phyloP scores from a whole-genome alignment of 2,797 vertebrate genomes.

The Aulostomus chinensis region DNA sequence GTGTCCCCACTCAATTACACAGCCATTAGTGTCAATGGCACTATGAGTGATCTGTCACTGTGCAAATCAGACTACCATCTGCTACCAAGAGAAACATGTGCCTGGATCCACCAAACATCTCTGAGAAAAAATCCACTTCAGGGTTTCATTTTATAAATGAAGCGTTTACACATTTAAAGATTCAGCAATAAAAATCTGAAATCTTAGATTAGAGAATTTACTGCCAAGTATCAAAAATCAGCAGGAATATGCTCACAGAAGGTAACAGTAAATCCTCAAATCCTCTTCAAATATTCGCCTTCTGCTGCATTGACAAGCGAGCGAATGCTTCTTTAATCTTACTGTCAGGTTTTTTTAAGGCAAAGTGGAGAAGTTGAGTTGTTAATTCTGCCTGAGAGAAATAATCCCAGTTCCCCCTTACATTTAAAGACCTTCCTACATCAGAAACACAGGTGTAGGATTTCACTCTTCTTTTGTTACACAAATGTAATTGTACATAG shows the following conservation, averaged over 20 bases:
- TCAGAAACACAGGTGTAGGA: no score
- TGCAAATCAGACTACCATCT: conserved; percentile 70
- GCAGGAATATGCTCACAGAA: neutral
- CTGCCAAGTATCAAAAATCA: neutral
- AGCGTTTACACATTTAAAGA: conserved; percentile 1
- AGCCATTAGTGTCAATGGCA: conserved; percentile 72
- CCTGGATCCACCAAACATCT: conserved; percentile 13
- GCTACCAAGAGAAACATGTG: conserved; percentile 47
- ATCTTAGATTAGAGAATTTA: conserved; percentile 5
- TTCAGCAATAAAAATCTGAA: neutral
- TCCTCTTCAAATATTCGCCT: neutral
- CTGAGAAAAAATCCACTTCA: conserved; percentile 9
- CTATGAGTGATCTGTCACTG: conserved; percentile 62
- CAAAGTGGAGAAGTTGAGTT: neutral
- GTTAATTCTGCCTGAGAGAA: neutral
- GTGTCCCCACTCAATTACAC: conserved; percentile 68
- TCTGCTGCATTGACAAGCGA: conserved; percentile 1
- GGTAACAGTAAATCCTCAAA: conserved; percentile 2
- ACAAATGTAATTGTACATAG: no score
- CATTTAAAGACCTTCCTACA: neutral
- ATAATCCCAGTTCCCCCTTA: neutral
- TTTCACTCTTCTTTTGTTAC: no score
- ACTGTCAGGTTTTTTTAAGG: neutral
- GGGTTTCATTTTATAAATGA: neutral
- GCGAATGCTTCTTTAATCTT: conserved; percentile 1